Percentiles rank a stretch among this genome's conserved stretches.
phyloP scores from a whole-genome alignment of 1,140 invertebrate genomes.

The Drosophila malerkotliana region DNA sequence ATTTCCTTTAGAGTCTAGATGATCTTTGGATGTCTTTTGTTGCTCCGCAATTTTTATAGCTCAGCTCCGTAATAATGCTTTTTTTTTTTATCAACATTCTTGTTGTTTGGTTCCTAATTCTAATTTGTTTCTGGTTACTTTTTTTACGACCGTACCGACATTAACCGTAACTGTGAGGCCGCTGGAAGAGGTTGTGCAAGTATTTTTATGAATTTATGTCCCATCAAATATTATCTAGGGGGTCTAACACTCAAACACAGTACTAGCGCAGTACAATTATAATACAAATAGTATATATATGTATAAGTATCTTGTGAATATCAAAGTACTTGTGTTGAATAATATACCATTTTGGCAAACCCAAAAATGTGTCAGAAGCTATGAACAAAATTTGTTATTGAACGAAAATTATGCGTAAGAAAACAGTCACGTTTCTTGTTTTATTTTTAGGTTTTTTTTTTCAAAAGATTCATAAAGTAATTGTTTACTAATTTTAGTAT shows the following conservation, averaged over 20 bases:
- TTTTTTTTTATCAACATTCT: conserved; percentile 44
- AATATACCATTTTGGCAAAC: conserved; percentile 29
- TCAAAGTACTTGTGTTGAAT: conserved; percentile 1
- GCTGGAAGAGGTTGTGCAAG: conserved; percentile 19
- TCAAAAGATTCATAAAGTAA: too few relatives aligned
- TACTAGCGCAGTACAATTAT: not conserved
- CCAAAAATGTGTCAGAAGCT: conserved; percentile 16
- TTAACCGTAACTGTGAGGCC: conserved; percentile 75
- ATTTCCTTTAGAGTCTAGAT: conserved; percentile 38
- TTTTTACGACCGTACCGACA: conserved; percentile 72
- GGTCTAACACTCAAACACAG: conserved; percentile 8
- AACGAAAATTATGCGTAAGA: conserved; percentile 2
- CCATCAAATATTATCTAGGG: conserved; percentile 73
- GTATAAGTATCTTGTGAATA: too few relatives aligned
- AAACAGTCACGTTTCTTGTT: not conserved
- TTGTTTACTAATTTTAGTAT: too few relatives aligned
- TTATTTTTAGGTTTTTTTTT: not conserved
- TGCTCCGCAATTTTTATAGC: conserved; percentile 47
- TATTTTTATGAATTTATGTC: conserved; percentile 54
- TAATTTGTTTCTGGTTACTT: conserved; percentile 49
- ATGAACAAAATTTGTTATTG: not conserved
- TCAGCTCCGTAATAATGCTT: conserved; percentile 39
- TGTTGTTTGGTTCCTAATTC: conserved; percentile 35
- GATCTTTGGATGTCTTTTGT: conserved; percentile 7
- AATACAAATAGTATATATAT: too few relatives aligned